phyloP scores from a whole-genome alignment of 2,113 vertebrate genomes.

The Pterophyllum scalare region DNA sequence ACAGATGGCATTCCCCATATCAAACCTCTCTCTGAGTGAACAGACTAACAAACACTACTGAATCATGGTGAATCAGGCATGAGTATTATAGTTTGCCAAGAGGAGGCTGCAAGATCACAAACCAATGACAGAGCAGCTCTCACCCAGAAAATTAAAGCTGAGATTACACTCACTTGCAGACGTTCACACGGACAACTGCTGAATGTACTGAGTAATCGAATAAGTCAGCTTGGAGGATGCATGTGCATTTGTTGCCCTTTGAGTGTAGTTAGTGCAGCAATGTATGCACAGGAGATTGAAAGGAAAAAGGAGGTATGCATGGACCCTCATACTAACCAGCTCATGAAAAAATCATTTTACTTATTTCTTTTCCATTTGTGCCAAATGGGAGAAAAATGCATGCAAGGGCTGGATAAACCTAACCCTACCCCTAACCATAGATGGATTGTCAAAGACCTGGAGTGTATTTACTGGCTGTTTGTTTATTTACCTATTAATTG shows the following conservation, averaged over 20 bases:
- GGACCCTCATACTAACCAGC: not conserved
- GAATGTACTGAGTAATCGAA: not conserved
- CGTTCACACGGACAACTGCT: too few species aligned
- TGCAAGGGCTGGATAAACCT: not conserved
- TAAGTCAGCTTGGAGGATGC: not conserved
- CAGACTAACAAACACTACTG: accelerated
- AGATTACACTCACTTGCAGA: not conserved
- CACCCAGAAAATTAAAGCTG: not conserved
- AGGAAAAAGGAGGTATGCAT: not conserved
- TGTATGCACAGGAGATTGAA: not conserved
- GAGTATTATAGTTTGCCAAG: not conserved
- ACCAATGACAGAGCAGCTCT: not conserved
- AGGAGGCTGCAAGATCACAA: not conserved
- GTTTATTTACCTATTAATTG: too few species aligned
- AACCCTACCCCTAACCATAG: not conserved
- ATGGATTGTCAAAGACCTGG: too few species aligned
- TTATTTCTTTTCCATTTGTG: too few species aligned
- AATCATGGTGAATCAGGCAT: not conserved
- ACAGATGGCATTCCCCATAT: not conserved
- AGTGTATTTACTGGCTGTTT: too few species aligned
- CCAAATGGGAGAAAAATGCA: not conserved
- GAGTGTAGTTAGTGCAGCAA: not conserved
- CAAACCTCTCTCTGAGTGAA: not conserved
- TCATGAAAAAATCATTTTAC: not conserved
- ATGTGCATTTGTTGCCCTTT: not conserved